phyloP scores from a whole-genome alignment of 2,797 vertebrate species.

The Phoeniculus purpureus region DNA sequence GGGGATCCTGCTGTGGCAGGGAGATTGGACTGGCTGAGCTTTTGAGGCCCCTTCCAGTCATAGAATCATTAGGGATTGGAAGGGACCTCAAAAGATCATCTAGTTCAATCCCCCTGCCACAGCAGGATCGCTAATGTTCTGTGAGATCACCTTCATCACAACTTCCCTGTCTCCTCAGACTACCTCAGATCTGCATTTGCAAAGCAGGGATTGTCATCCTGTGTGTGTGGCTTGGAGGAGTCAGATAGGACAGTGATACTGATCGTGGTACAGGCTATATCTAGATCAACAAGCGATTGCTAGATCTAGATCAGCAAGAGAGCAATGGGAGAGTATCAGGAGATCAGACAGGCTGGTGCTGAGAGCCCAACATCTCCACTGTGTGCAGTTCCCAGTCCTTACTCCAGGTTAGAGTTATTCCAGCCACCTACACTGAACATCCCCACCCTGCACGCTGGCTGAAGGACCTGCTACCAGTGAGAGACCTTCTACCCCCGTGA shows the following conservation, averaged over 20 bases:
- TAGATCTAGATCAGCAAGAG: slow-evolving; percentile 23
- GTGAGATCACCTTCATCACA: neutral
- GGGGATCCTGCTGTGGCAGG: too few relatives aligned
- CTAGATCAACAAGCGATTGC: slow-evolving; percentile 29
- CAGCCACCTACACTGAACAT: neutral
- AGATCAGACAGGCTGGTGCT: neutral
- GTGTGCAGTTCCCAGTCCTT: neutral
- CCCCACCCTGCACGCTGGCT: neutral
- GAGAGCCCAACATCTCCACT: neutral
- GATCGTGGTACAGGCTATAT: neutral
- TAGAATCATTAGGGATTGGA: too few relatives aligned
- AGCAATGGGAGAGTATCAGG: neutral
- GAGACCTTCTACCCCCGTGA: neutral
- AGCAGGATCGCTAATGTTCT: too few relatives aligned
- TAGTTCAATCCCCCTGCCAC: too few relatives aligned
- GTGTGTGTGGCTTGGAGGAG: neutral
- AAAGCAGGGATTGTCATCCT: neutral
- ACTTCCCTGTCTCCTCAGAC: neutral
- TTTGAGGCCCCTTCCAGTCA: too few relatives aligned
- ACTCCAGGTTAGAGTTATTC: neutral
- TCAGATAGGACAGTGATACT: neutral
- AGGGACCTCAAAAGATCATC: too few relatives aligned
- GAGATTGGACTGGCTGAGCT: too few relatives aligned
- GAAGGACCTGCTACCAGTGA: neutral
- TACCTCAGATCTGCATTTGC: neutral